Conservation (phyloP, 2,888 invertebrate species). For the Melanotus villosus region DNA sequence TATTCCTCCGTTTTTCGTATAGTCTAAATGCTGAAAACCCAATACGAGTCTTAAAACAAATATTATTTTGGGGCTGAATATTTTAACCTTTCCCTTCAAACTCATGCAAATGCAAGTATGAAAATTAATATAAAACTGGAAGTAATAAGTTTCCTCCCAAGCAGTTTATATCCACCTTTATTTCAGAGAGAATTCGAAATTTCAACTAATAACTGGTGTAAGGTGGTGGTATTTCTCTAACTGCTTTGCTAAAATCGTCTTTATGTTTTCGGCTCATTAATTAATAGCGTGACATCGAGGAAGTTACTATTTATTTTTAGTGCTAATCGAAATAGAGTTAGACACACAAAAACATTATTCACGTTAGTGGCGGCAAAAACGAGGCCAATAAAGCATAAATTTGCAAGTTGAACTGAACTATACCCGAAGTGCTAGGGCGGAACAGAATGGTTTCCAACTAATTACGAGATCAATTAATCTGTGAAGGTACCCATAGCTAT, state of each 20-base stretch:
- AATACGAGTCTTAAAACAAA: no score
- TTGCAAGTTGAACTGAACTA: conserved; percentile 38
- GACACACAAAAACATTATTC: conserved; percentile 2
- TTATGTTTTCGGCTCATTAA: not conserved
- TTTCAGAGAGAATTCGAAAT: no score
- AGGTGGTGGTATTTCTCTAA: not conserved
- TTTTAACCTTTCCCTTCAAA: no score
- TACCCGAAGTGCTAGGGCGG: conserved; percentile 22
- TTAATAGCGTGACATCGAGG: not conserved
- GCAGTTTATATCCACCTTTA: no score
- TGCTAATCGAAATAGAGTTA: conserved; percentile 14
- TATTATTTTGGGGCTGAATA: no score
- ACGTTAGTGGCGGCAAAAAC: not conserved
- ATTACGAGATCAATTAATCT: conserved; percentile 52
- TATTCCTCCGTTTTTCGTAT: no score
- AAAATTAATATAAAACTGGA: no score
- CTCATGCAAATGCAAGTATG: no score
- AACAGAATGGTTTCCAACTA: conserved; percentile 42
- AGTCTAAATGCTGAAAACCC: no score
- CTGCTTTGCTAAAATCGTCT: not conserved
- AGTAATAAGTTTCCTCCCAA: no score
- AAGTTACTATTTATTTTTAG: conserved; percentile 12
- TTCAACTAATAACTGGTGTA: no score
- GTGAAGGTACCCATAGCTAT: conserved; percentile 39
- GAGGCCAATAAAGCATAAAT: conserved; percentile 34